Base-by-base conservation (phyloP, 1,140 invertebrate species). In the Drosophila pachea region DNA sequence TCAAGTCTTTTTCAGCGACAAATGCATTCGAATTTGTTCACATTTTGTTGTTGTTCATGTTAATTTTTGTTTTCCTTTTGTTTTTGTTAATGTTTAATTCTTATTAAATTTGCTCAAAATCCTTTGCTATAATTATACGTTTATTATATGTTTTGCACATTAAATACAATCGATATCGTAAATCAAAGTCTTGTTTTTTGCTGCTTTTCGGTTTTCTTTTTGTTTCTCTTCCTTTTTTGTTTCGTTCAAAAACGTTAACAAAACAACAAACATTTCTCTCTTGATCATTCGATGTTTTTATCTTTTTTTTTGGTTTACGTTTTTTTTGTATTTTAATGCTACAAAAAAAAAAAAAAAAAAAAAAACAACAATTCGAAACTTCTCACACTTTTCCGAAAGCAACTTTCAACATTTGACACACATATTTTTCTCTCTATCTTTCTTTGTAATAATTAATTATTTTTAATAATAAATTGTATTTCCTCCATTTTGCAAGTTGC, bases 1-100 rank as follows among this genome's bases (percentile, higher is more conserved):
- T 87, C 84, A 87, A 87, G 84, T 87, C 84, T 87, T 87, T 76
- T 87, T 87, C 84, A 87, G 84, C 84, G 78, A 87, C 84, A 87
- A 87, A 87, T 87, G 84, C 84, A 87, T 87, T 87, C 79, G 81
- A 82, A 82, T 82, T 82, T 82, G 78, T 83, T 82, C 78, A 83
- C 78, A 76, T 75, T 45, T 43, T 58, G 54, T 65, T 55, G 61
- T 64, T 12, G 52, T 61, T 67, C 66, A 52, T 60, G 49, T 74
- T 63, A 35, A 42, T 73, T 74, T 61, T 38, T 7, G 36, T 38
- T 38, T 60, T 65, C 75, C 49, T 64, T 56, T 68, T 66, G 60
- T 55, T 65, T 61, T 72, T 63, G 36, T 48, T 73, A 22, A 74
- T 62, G 4, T 69, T 62, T 76, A 76, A 59, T 67, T 69, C 74